Percentiles rank a stretch among this genome's conserved stretches.
Conservation (phyloP, 2,888 invertebrate genomes). For the Macropis europaea region DNA sequence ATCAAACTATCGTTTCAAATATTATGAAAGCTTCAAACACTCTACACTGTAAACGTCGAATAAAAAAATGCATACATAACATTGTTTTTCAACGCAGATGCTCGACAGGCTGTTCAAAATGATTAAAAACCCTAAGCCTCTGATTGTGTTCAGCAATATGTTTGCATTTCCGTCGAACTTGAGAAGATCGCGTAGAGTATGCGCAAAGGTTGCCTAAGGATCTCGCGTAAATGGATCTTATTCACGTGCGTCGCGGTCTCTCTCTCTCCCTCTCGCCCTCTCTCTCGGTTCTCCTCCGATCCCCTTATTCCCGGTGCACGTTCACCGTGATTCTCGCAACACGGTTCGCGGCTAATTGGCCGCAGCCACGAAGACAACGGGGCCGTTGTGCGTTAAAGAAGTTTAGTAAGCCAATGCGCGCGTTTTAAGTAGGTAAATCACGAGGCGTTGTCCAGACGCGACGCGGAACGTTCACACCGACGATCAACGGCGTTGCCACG, state of each 20-base stretch:
- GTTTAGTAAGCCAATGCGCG: slow-evolving; percentile 61
- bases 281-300: background rate
- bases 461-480: slow-evolving; percentile 5
- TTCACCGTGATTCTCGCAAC: slow-evolving; percentile 57
- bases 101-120: no score
- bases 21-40: no score
- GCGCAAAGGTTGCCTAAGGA: slow-evolving; percentile 31
- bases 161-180: slow-evolving; percentile 34
- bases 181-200: slow-evolving; percentile 16
- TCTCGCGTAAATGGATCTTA: slow-evolving; percentile 62
- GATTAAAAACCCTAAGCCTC: no score
- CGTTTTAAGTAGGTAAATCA: slow-evolving; percentile 61
- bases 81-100: no score
- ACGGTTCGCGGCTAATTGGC: slow-evolving; percentile 72
- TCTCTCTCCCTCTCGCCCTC: slow-evolving; percentile 25
- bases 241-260: slow-evolving; percentile 52
- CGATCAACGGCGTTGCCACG: no score
- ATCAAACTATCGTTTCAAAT: no score
- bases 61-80: no score
- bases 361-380: slow-evolving; percentile 69
- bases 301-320: slow-evolving; percentile 9
- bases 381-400: slow-evolving; percentile 68
- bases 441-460: slow-evolving; percentile 13
- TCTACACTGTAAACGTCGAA: no score
- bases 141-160: no score